Conservation (phyloP, 2,113 vertebrate genomes). For the Paradoxurus hermaphroditus region DNA sequence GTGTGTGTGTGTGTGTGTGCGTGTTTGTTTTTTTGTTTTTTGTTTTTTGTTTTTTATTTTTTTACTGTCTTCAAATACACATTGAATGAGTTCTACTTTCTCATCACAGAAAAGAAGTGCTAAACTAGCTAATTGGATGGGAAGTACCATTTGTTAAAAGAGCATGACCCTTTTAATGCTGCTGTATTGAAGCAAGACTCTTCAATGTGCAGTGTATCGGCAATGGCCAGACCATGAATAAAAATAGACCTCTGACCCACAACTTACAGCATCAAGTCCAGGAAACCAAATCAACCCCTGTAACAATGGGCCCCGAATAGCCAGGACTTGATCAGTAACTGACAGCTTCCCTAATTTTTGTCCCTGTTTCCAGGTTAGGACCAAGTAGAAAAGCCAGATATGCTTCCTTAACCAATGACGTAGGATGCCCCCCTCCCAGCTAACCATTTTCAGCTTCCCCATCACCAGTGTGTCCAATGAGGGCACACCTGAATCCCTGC, state of each 20-base stretch:
- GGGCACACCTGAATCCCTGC: background rate
- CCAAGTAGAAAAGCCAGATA: background rate
- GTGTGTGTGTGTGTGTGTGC: no score
- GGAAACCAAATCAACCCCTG: background rate
- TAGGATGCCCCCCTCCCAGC: fast-evolving
- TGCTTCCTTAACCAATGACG: background rate
- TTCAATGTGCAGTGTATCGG: background rate
- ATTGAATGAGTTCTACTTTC: background rate
- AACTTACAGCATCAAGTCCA: background rate
- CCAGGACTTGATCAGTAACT: background rate
- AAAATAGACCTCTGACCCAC: background rate
- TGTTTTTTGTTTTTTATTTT: no score
- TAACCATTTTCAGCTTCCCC: background rate
- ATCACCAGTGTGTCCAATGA: background rate
- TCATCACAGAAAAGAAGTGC: background rate
- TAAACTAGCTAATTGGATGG: background rate
- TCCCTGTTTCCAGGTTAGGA: background rate
- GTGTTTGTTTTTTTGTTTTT: no score
- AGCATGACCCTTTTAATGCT: background rate
- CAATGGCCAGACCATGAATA: background rate
- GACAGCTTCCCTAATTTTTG: background rate
- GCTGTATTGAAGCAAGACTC: background rate
- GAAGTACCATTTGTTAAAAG: background rate
- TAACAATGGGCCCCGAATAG: no score
- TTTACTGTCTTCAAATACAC: background rate